Conservation (phyloP, 2,797 vertebrate genomes). For the Poeciliopsis presidionis region DNA sequence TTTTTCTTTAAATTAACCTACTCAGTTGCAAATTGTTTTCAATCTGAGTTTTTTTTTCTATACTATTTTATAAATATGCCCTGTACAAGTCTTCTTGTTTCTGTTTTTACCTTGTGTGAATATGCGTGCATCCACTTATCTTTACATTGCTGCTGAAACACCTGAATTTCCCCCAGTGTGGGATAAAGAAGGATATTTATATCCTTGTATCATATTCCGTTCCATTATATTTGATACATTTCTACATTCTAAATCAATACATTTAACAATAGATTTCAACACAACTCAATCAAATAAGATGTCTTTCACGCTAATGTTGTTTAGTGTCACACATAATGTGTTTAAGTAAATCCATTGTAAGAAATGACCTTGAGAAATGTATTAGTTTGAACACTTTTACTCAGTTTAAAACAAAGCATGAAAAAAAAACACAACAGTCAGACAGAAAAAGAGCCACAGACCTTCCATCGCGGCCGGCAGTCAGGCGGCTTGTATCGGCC, state of each 20-base stretch:
- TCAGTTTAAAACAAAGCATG: not conserved
- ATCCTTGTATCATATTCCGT: not conserved
- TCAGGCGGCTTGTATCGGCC: slow-evolving; percentile 91
- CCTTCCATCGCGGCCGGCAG: slow-evolving; percentile 91
- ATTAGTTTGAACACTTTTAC: not conserved
- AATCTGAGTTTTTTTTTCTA: not conserved
- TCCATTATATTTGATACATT: not conserved
- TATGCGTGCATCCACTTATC: not conserved
- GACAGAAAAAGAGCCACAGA: slow-evolving; percentile 27
- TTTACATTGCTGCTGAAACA: not conserved
- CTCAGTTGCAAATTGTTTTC: not conserved
- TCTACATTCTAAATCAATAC: not conserved
- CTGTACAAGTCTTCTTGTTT: not conserved
- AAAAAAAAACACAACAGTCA: not conserved
- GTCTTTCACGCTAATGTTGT: too few relatives aligned
- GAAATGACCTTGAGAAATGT: not conserved
- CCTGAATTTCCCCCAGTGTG: not conserved
- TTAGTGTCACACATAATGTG: too few relatives aligned
- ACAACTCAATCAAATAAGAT: not conserved
- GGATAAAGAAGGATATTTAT: not conserved
- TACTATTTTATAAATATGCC: not conserved
- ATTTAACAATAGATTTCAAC: not conserved
- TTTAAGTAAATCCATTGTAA: too few relatives aligned
- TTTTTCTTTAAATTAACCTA: not conserved
- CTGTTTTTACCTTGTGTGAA: not conserved